phyloP scores from a whole-genome alignment of 2,113 vertebrate species.

The Felis chaus region DNA sequence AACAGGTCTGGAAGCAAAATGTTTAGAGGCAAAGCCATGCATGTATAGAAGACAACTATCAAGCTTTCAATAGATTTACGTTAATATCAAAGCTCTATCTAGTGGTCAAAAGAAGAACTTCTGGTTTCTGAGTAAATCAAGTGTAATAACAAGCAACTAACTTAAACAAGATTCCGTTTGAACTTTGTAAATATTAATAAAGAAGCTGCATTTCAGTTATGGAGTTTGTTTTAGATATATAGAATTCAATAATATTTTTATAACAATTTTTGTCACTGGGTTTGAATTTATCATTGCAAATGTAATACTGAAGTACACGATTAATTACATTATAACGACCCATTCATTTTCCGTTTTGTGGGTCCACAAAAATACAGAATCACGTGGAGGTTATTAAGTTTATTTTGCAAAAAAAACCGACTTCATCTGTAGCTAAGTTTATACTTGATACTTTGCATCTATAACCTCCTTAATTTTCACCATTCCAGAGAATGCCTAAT shows the following conservation, averaged over 20 bases:
- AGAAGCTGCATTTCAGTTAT: constrained; percentile 47
- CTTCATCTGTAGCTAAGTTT: not conserved
- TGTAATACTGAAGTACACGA: constrained; percentile 65
- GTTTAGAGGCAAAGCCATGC: not conserved
- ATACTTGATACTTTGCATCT: not conserved
- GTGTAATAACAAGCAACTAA: constrained; percentile 8
- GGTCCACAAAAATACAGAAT: constrained; percentile 70
- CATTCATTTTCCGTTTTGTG: constrained; percentile 70
- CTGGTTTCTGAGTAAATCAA: not conserved
- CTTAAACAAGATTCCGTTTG: constrained; percentile 6
- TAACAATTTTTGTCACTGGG: constrained; percentile 65
- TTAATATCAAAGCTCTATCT: not conserved
- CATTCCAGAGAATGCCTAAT: not conserved
- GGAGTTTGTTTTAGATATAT: constrained; percentile 71
- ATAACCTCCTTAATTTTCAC: not conserved
- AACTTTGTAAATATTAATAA: constrained; percentile 55
- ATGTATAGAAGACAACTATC: not conserved
- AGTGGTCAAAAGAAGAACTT: not conserved
- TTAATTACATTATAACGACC: constrained; percentile 73
- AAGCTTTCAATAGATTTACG: not conserved
- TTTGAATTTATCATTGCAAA: constrained; percentile 75
- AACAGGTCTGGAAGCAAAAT: not conserved
- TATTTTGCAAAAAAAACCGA: not conserved
- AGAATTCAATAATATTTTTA: constrained; percentile 63
- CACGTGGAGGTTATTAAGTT: constrained; percentile 75